Base-by-base conservation (phyloP, 2,797 vertebrate species). In the Fundulus diaphanus region DNA sequence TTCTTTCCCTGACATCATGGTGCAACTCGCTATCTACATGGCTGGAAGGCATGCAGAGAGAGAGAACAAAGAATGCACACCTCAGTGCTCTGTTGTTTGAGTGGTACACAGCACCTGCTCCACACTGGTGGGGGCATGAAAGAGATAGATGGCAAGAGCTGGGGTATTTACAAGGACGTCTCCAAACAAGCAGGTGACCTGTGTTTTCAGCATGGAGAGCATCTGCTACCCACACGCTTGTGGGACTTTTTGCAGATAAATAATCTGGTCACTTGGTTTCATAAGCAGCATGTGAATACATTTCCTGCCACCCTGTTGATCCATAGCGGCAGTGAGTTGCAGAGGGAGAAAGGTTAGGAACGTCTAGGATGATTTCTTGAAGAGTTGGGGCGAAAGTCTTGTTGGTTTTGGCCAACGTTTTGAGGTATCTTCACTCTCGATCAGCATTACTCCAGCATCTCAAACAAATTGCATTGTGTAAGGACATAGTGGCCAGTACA, bases 221-320 rank as follows among this genome's bases (percentile, higher is more conserved):
- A 71, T 80, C 71, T 48, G 13, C 42, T 74, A 75, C 82, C 65
- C 69, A 73, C 52, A 63, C 59, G 84, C 77, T 83, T 71, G 66
- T 79, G 48, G 79, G 63, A 40, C 12, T 74, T 80, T 82, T 78
- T 76, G 44, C 71, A 78, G 82, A 87, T 84, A 82, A 78, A 83
- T 85, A 87, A 91, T 79, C 86, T 81, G 87, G 87, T 90, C 84
- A 84, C 82, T 85, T 86, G 82, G 88, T 89, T 92, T 89, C 76
- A 84, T 85, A 76, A 88, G 79, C 70, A 57, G 80, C 73, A 74
- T 77, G 84, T 84, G 85, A 90, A 92, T 90, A 87, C 79, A 87
- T 88, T 92, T 89, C 84, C 73, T 75, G 61, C 61, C 13, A n/a
- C 59, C 78, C 72, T 63, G 59, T 46, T 86, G 89, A 91, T 85